Conservation (phyloP, 1,140 invertebrate species). For the Gryon sp. region DNA sequence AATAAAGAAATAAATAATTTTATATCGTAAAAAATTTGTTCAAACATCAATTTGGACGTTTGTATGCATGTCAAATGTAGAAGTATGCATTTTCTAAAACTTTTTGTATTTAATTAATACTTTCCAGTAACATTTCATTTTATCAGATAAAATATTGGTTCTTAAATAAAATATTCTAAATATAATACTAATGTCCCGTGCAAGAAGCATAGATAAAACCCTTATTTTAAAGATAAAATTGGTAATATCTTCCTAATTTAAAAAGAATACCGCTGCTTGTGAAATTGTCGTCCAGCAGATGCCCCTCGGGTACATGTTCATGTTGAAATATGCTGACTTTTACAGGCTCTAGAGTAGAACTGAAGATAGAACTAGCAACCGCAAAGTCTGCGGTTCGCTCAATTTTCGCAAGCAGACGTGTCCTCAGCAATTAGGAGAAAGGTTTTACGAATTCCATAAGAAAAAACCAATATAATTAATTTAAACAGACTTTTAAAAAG, state of each 20-base stretch:
- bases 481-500: no score
- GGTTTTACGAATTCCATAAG: slow-evolving; percentile 9
- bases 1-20: no score
- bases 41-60: no score
- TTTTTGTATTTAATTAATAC: no score
- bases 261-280: slow-evolving; percentile 26
- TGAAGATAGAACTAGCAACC: slow-evolving; percentile 70
- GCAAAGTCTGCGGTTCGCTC: slow-evolving; percentile 77
- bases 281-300: slow-evolving; percentile 40
- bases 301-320: slow-evolving; percentile 53
- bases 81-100: no score
- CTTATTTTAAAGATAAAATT: slow-evolving; percentile 7
- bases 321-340: slow-evolving; percentile 79
- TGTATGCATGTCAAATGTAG: no score
- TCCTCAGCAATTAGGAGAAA: slow-evolving; percentile 76
- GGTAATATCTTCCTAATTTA: slow-evolving; percentile 37
- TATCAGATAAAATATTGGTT: no score
- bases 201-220: no score
- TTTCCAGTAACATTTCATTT: no score
- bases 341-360: slow-evolving; percentile 69
- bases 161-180: no score
- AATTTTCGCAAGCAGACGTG: slow-evolving; percentile 78
- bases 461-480: slow-evolving; percentile 4
- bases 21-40: no score
- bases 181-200: no score